Base-by-base conservation (phyloP, 2,888 invertebrate genomes). In the Eupelmus urozonus region DNA sequence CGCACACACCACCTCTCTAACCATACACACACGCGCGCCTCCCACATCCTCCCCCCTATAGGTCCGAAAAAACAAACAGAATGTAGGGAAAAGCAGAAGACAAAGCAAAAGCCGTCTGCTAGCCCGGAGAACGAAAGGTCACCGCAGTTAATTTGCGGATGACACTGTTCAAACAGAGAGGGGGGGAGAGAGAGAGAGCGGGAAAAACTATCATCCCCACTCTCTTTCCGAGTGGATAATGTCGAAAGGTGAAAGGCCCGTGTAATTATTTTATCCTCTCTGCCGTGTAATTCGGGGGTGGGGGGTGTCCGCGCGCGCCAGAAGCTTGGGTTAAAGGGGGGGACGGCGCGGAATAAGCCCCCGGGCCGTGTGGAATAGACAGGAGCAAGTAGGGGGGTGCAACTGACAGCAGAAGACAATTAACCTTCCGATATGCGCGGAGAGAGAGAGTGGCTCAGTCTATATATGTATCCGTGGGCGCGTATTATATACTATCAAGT, bases 341-440 rank as follows among this genome's bases (percentile, higher is more conserved):
- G 82, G 81, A 83, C 83, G 81, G 77, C 75, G 81, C 80, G 82
- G 82, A 83, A 83, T 75, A 80, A 76, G 78, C 74, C 82, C 79
- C n/a, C 79, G 81, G 86, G 85, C 86, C 85, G 88, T 87, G 85
- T 89, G 89, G 84, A 86, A 84, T 83, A 85, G 89, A 89, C 89
- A 89, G 88, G 86, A 81, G 85, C 86, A 87, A 88, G 88, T 87
- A 83, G 88, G 87, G 88, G 87, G 86, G 85, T 89, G 89, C 87
- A 88, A 87, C 89, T 89, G 89, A 89, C 89, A 89, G 89, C 87
- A 83, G 85, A 87, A 89, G 89, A 89, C 89, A 89, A 89, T 89
- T 89, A 88, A 87, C 87, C 87, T 88, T 88, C 87, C 87, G 86
- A 18, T 62, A 49, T 74, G 16, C 16, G 16, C 13, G 45, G 9